Base-by-base conservation (phyloP, 2,888 invertebrate genomes). In the Cremastinae sp. region DNA sequence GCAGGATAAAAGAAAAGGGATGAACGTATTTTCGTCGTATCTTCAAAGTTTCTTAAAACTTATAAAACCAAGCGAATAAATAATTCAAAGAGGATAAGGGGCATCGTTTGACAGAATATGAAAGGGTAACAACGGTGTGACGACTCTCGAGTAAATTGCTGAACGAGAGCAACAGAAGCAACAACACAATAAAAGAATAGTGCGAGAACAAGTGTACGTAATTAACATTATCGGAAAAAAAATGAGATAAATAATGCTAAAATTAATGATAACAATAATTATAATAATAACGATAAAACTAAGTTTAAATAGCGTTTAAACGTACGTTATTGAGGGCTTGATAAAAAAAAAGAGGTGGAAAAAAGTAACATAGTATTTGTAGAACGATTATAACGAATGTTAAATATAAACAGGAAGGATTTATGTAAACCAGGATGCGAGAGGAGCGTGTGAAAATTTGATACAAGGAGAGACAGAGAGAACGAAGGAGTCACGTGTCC, bases 401-500 rank as follows among this genome's bases (percentile, higher is more conserved):
- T 51, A 18, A 12, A 69, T 59, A 5, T 28, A 45, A 18, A 22
- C n/a, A 28, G 59, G 41, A 9, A 16, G 58, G 16, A 41, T 41
- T 69, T 36, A 58, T 38, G 45, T 14, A 58, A 56, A 18, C 34
- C 43, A 47, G 58, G 18, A 54, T 51, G 61, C 12, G 34, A 10
- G 51, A 22, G 8, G 10, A 49, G 14, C 22, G 28, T 28, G 28
- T 28, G n/a, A 28, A 28, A 74, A 74, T 74, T 74, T 74, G 66
- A 74, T 74, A 74, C 68, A 49, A 34, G 47, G 38, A 64, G 28
- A 61, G 66, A 75, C 45, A 51, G 58, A 66, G 16, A 53, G 59
- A 51, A 43, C 43, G n/a, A 51, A 77, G 34, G 38, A n/a, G 14
- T 65, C 28, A 22, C 41, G 69, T 59, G 64, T 38, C 45, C 18